A percentile compares a stretch with the other conserved stretches of the same genome.
These are phyloP conservation scores for Tragelaphus strepsiceros DNA, from an alignment of 2,113 vertebrate genomes.

Conservation along the genomic window DNA sequence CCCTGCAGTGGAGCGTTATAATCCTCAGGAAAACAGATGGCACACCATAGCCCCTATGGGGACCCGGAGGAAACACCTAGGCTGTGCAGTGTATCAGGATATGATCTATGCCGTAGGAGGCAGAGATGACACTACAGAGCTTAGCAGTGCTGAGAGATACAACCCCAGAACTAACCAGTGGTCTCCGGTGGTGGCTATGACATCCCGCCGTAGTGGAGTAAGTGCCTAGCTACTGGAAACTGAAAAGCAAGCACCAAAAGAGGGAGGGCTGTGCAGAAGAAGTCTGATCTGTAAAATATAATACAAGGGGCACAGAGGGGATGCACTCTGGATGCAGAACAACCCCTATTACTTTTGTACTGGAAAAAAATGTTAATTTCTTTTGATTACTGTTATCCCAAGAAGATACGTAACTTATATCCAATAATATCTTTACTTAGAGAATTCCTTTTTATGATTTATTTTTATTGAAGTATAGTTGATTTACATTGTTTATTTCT, in stretches of 20 bases:
- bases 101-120: conserved; percentile 99
- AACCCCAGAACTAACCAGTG: conserved; percentile 98
- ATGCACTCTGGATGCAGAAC: neutral
- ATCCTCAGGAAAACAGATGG: conserved; percentile 99
- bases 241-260: neutral
- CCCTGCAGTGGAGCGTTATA: conserved; percentile 94
- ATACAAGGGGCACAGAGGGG: too few relatives aligned
- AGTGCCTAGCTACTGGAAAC: conserved; percentile 42
- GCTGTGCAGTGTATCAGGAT: conserved; percentile 98
- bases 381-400: neutral
- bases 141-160: conserved; percentile 97
- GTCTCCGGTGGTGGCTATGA: conserved; percentile 99
- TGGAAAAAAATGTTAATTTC: neutral
- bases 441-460: neutral
- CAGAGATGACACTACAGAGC: conserved; percentile 96
- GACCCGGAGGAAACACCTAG: conserved; percentile 95
- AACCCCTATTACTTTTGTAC: neutral
- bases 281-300: neutral
- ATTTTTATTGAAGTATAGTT: neutral
- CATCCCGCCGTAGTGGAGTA: conserved; percentile 95
- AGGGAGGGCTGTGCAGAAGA: neutral
- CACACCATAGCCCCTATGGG: conserved; percentile 99
- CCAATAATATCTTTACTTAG: neutral
- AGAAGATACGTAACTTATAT: neutral
- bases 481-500: neutral